These are phyloP conservation scores for Colaptes auratus DNA, from an alignment of 2,113 vertebrate genomes.

Conservation along the genomic window DNA sequence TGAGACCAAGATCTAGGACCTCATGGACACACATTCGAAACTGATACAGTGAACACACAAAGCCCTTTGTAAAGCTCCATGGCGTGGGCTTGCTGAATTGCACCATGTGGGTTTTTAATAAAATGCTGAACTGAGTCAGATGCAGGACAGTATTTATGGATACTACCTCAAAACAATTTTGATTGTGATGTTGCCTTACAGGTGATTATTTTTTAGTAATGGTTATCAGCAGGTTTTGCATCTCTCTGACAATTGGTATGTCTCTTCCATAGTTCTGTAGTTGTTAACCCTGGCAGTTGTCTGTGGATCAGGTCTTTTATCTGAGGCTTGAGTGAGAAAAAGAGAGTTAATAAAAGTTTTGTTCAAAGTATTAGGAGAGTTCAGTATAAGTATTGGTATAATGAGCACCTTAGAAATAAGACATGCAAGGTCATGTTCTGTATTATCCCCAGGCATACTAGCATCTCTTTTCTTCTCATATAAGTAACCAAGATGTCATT, in stretches of 20 bases:
- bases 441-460: not conserved
- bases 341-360: not conserved
- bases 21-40: not conserved
- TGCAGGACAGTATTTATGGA: not conserved
- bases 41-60: not conserved
- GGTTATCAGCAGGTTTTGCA: not conserved
- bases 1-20: not conserved
- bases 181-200: not conserved
- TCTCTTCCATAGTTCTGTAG: not conserved
- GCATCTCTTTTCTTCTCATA: not conserved
- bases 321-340: not conserved
- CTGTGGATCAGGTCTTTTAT: not conserved
- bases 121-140: not conserved
- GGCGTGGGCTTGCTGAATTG: not conserved
- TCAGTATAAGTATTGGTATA: not conserved
- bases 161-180: not conserved
- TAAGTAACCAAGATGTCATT: not conserved
- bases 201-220: not conserved
- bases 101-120: not conserved
- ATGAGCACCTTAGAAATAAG: not conserved
- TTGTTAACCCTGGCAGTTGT: not conserved
- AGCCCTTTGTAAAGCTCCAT: not conserved
- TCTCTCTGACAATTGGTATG: not conserved
- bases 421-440: not conserved
- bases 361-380: not conserved